Percentiles rank a stretch among this genome's conserved stretches.
These are phyloP conservation scores for Phalacrocorax aristotelis DNA, from an alignment of 2,113 vertebrate genomes.

Conservation along the genomic window DNA sequence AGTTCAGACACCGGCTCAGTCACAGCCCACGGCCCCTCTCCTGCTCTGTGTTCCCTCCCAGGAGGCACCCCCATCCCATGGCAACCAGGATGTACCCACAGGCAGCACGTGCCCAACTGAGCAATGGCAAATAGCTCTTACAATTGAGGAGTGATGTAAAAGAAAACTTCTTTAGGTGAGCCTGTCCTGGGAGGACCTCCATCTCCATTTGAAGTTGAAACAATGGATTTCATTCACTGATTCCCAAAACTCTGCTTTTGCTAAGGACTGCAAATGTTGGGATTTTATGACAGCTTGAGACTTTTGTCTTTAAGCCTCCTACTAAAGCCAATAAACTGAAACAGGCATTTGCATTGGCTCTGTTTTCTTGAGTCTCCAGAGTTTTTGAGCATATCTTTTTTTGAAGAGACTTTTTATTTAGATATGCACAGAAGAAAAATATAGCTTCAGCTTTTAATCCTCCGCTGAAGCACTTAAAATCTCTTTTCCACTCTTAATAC, in stretches of 20 bases:
- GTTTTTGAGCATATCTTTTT: not conserved
- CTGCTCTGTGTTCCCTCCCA: rapidly evolving
- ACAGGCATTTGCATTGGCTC: not conserved
- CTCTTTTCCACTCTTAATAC: not conserved
- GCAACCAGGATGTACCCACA: not conserved
- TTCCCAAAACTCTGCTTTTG: not conserved
- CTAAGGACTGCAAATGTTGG: not conserved
- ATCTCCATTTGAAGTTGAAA: rapidly evolving
- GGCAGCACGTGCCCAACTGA: rapidly evolving
- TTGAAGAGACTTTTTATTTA: not conserved
- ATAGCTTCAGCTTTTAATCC: not conserved
- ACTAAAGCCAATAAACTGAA: not conserved
- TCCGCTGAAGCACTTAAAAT: not conserved
- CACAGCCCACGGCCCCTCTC: rapidly evolving
- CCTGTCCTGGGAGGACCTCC: not conserved
- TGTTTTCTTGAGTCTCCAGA: not conserved
- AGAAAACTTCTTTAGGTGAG: not conserved
- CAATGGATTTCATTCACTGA: not conserved
- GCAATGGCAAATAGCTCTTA: rapidly evolving
- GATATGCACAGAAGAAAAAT: not conserved
- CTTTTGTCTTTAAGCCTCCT: not conserved
- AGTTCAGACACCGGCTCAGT: not conserved
- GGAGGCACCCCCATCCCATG: not conserved
- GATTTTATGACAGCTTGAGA: not conserved
- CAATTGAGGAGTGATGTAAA: not conserved